phyloP scores from a whole-genome alignment of 2,113 vertebrate genomes.

The Alosa alosa region DNA sequence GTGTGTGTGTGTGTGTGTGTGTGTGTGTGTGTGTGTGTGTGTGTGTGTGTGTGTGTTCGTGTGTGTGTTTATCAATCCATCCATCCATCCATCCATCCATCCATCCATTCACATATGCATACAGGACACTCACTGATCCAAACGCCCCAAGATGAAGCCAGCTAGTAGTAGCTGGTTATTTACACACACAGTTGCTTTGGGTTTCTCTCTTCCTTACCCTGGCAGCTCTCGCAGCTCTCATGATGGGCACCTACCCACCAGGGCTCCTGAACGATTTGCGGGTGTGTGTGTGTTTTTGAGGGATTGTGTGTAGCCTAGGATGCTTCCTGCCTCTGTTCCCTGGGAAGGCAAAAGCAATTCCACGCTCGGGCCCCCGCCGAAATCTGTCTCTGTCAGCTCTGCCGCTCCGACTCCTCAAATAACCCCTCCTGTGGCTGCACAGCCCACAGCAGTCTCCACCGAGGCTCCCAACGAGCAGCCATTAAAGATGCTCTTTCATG shows the following conservation, averaged over 20 bases:
- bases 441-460: constrained; percentile 3
- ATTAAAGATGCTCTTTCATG: constrained; percentile 22
- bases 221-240: not conserved
- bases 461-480: constrained; percentile 3
- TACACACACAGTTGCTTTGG: not conserved
- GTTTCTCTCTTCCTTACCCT: not conserved
- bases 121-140: not conserved
- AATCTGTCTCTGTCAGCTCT: constrained; percentile 77
- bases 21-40: no score
- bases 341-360: constrained; percentile 76
- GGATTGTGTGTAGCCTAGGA: constrained; percentile 68
- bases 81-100: no score
- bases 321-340: constrained; percentile 67
- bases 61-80: no score
- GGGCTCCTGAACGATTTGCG: constrained; percentile 26
- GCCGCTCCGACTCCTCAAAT: constrained; percentile 73
- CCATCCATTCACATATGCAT: not conserved
- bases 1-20: no score
- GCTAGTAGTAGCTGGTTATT: not conserved
- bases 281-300: constrained; percentile 24
- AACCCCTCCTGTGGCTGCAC: constrained; percentile 51
- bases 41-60: no score
- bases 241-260: not conserved
- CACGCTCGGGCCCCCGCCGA: constrained; percentile 69
- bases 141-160: not conserved